Conservation (phyloP, 2,888 invertebrate genomes). For the Caenorhabditis wallacei region DNA sequence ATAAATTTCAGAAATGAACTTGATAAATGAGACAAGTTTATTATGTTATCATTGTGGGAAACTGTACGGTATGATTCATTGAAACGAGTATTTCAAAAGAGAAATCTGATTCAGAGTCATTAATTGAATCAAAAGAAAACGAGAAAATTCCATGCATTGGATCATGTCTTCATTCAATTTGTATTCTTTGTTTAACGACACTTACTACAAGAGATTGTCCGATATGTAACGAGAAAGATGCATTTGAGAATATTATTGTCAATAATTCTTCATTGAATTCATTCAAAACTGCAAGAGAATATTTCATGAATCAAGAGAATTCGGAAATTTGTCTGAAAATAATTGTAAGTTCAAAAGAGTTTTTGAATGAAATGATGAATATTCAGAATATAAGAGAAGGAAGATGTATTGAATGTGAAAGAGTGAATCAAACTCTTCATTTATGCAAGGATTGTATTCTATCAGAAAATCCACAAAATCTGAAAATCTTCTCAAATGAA, state of each 20-base stretch:
- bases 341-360: neutral
- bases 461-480: neutral
- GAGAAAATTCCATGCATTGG: neutral
- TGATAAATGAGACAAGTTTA: neutral
- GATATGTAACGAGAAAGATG: neutral
- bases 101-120: constrained; percentile 2
- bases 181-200: constrained; percentile 2
- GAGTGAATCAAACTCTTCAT: neutral
- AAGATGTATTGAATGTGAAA: neutral
- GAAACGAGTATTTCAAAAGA: neutral
- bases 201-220: constrained; percentile 2
- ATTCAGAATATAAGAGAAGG: neutral
- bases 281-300: neutral
- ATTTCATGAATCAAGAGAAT: neutral
- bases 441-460: neutral
- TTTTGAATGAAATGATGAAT: neutral
- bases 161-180: constrained; percentile 18
- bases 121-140: neutral
- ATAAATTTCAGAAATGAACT: neutral
- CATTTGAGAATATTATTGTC: neutral
- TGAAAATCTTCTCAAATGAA: neutral
- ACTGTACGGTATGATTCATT: neutral
- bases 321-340: neutral
- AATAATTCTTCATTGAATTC: neutral
- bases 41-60: constrained; percentile 15